These are phyloP conservation scores for Syngnathus typhle DNA, from an alignment of 2,113 vertebrate genomes.

Conservation along the genomic window DNA sequence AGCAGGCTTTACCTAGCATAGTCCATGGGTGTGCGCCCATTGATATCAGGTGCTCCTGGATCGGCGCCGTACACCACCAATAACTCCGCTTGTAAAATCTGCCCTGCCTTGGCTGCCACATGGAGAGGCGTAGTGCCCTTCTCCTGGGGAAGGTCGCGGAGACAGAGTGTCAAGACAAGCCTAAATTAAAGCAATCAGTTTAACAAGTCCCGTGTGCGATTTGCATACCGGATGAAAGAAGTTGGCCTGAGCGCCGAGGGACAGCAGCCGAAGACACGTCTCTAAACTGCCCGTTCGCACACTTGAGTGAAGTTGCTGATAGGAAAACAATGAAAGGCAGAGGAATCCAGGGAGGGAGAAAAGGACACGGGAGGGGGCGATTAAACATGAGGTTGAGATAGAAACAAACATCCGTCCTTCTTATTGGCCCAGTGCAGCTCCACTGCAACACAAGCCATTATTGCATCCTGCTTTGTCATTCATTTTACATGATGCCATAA, in stretches of 20 bases:
- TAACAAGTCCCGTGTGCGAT: conserved; percentile 4
- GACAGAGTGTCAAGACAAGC: conserved; percentile 14
- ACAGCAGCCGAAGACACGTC: conserved; percentile 92
- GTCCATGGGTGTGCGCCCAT: conserved; percentile 91
- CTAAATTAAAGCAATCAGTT: conserved; percentile 4
- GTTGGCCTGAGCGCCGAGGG: conserved; percentile 94
- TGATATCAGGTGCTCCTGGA: conserved; percentile 89
- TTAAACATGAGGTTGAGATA: conserved; percentile 22
- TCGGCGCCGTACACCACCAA: conserved; percentile 93
- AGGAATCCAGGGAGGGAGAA: conserved; percentile 13
- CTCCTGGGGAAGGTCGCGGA: conserved; percentile 66
- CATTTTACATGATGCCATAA: conserved; percentile 37
- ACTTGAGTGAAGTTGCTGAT: conserved; percentile 94
- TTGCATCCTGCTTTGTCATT: conserved; percentile 51
- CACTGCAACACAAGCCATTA: conserved; percentile 37
- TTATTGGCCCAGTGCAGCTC: conserved; percentile 32
- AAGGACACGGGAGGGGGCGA: conserved; percentile 4
- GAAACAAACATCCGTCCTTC: conserved; percentile 22
- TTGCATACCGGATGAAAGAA: conserved; percentile 91
- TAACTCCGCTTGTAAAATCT: conserved; percentile 91
- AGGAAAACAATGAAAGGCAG: conserved; percentile 22
- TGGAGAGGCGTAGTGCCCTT: conserved; percentile 95
- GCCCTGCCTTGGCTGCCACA: conserved; percentile 92
- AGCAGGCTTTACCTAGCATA: conserved; percentile 82
- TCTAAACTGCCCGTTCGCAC: conserved; percentile 96